These are phyloP conservation scores for Lonchura striata DNA, from an alignment of 2,113 vertebrate species.

Conservation along the genomic window DNA sequence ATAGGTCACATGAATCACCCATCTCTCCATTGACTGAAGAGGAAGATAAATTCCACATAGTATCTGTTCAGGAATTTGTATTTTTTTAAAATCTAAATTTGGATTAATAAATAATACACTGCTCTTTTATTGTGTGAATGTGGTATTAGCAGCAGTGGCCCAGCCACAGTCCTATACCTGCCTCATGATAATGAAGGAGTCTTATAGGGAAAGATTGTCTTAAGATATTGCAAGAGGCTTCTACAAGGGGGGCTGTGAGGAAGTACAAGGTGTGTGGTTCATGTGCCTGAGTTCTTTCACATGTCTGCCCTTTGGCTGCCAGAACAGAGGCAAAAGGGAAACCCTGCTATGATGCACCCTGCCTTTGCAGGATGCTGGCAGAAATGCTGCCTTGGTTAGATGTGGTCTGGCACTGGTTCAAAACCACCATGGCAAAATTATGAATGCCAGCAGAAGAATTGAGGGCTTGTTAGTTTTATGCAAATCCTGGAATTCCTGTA, in stretches of 20 bases:
- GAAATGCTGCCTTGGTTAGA: neutral
- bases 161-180: neutral
- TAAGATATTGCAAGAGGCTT: neutral
- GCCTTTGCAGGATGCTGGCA: neutral
- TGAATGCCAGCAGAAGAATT: slow-evolving; percentile 42
- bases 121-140: neutral
- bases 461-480: slow-evolving; percentile 47
- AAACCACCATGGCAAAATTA: slow-evolving; percentile 31
- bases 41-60: neutral
- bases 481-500: slow-evolving; percentile 50
- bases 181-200: neutral
- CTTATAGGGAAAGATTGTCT: neutral
- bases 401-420: neutral
- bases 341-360: neutral
- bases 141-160: neutral
- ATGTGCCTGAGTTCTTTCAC: neutral
- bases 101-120: neutral
- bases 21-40: neutral
- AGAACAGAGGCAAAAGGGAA: neutral
- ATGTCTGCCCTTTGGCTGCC: neutral
- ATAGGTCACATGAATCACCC: neutral
- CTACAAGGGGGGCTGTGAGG: neutral
- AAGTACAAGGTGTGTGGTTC: neutral
- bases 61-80: neutral
- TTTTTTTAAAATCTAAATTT: neutral